These are phyloP conservation scores for Balaeniceps rex DNA, from an alignment of 2,113 vertebrate species.

Conservation along the genomic window DNA sequence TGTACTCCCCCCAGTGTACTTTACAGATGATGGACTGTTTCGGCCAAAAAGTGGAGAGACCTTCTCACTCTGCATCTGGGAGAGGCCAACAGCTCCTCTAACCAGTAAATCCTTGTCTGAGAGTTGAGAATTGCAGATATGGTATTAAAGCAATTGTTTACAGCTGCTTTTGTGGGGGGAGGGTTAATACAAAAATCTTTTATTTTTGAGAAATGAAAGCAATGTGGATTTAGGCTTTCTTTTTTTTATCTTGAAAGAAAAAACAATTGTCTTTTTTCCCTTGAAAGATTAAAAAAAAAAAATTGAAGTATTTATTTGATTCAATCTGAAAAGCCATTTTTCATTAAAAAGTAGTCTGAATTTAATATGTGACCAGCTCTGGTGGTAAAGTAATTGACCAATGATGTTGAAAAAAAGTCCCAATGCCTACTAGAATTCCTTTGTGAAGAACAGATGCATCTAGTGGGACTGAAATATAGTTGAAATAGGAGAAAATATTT, in stretches of 20 bases:
- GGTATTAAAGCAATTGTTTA: not conserved
- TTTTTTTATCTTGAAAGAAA: not conserved
- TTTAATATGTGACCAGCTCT: not conserved
- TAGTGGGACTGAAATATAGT: not conserved
- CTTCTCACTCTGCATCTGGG: not conserved
- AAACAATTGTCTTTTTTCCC: not conserved
- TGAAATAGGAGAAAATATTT: conserved; percentile 1
- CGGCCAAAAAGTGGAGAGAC: not conserved
- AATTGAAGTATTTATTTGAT: not conserved
- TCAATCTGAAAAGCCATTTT: not conserved
- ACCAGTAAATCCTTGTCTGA: not conserved
- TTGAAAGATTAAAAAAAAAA: not conserved
- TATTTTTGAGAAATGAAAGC: not conserved
- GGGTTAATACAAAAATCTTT: not conserved
- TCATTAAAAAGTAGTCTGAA: not conserved
- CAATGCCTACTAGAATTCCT: not conserved
- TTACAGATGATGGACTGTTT: not conserved
- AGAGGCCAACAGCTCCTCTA: not conserved
- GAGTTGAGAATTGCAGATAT: not conserved
- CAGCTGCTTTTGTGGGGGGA: not conserved
- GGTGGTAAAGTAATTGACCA: not conserved
- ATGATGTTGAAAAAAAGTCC: not conserved
- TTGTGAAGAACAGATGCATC: not conserved
- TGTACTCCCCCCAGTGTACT: not conserved
- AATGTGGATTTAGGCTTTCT: not conserved